phyloP scores from a whole-genome alignment of 2,113 vertebrate genomes.

The Cnemophilus loriae region DNA sequence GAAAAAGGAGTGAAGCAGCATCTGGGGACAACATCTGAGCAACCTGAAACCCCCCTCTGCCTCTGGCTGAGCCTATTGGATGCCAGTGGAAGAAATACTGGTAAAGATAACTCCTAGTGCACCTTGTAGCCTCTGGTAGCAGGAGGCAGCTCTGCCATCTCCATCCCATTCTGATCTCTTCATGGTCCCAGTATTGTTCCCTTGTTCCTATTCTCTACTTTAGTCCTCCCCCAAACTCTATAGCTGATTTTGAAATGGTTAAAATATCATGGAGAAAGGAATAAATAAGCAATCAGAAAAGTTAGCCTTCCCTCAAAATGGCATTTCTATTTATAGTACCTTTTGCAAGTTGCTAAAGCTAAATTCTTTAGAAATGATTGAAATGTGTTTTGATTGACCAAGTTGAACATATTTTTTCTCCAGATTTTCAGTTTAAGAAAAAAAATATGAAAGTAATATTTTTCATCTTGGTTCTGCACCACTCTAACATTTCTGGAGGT shows the following conservation, averaged over 20 bases:
- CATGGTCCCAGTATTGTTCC: not conserved
- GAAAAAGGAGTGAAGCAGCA: not conserved
- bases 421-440: not conserved
- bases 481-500: not conserved
- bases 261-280: not conserved
- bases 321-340: not conserved
- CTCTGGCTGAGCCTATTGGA: not conserved
- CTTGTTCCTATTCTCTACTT: not conserved
- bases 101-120: not conserved
- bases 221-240: not conserved
- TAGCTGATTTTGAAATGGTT: not conserved
- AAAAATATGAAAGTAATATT: not conserved
- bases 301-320: not conserved
- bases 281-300: slow-evolving; percentile 13
- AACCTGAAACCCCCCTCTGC: not conserved
- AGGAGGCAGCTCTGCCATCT: not conserved
- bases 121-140: not conserved
- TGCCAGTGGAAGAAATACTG: not conserved
- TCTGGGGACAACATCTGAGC: not conserved
- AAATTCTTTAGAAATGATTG: not conserved
- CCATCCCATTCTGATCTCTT: not conserved
- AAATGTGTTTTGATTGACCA: slow-evolving; percentile 10
- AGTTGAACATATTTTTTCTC: not conserved
- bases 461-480: not conserved
- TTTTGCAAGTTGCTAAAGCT: not conserved